Evolutionary conservation across 2,797 vertebrate genomes (phyloP).

Genomic region (Myotis pilosus): DNA sequence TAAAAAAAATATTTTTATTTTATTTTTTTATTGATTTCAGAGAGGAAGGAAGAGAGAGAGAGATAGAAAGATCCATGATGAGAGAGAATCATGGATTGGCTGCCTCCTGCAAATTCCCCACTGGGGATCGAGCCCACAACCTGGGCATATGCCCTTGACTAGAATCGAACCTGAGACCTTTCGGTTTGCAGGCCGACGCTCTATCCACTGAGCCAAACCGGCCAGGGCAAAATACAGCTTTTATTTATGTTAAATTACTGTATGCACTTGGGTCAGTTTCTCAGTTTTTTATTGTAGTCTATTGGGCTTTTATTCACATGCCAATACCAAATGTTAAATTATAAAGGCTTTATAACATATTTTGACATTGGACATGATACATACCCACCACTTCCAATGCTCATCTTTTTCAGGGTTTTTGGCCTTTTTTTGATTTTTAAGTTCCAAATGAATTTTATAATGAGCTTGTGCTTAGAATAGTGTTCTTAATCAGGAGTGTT

Average conservation of each 20-base stretch:
- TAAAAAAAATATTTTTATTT: no score
- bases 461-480: background rate
- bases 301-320: constrained; percentile 13
- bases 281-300: background rate
- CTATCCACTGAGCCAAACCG: no score
- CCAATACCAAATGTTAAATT: constrained; percentile 4
- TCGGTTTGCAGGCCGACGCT: no score
- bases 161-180: no score
- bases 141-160: no score
- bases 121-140: no score
- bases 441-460: constrained; percentile 48
- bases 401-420: background rate
- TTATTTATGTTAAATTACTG: constrained; percentile 7
- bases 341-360: constrained; percentile 21
- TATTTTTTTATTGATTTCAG: no score
- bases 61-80: no score
- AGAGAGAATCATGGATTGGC: no score
- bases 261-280: background rate
- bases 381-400: background rate
- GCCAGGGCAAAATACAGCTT: background rate
- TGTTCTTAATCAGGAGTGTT: background rate
- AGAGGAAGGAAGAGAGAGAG: no score
- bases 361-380: background rate
- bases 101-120: no score
- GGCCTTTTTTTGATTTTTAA: background rate